Evolutionary conservation across 1,140 invertebrate genomes (phyloP).

Genomic region (Elymnias hypermnestra): DNA sequence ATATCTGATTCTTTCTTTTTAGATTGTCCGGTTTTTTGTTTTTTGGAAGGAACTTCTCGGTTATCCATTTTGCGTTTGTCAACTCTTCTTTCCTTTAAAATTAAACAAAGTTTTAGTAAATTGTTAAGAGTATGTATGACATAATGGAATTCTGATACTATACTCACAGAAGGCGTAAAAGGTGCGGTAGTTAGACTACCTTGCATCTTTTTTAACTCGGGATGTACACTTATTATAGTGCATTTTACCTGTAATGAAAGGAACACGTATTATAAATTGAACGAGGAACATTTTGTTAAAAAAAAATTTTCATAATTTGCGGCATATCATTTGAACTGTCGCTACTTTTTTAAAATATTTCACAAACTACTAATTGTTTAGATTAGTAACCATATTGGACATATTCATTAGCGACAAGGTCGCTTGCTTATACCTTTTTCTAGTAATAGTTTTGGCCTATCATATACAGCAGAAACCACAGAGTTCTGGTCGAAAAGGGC

Average conservation of each 20-base stretch:
- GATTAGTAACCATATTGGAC: too few relatives aligned
- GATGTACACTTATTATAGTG: slow-evolving; percentile 59
- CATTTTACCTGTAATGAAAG: slow-evolving; percentile 55
- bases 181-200: slow-evolving; percentile 50
- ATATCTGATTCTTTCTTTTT: neutral
- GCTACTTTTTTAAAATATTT: too few relatives aligned
- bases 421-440: neutral
- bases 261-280: neutral
- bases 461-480: too few relatives aligned
- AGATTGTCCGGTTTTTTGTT: neutral
- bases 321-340: too few relatives aligned
- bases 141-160: too few relatives aligned
- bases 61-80: slow-evolving; percentile 7
- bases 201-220: slow-evolving; percentile 53
- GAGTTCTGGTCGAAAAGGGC: too few relatives aligned
- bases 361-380: too few relatives aligned
- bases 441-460: too few relatives aligned
- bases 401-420: neutral
- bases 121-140: too few relatives aligned
- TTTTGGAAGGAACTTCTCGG: neutral
- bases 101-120: too few relatives aligned
- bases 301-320: too few relatives aligned
- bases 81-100: slow-evolving; percentile 1
- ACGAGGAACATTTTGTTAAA: too few relatives aligned
- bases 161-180: slow-evolving; percentile 38